phyloP scores from a whole-genome alignment of 2,113 vertebrate species.

The Nothobranchius furzeri region DNA sequence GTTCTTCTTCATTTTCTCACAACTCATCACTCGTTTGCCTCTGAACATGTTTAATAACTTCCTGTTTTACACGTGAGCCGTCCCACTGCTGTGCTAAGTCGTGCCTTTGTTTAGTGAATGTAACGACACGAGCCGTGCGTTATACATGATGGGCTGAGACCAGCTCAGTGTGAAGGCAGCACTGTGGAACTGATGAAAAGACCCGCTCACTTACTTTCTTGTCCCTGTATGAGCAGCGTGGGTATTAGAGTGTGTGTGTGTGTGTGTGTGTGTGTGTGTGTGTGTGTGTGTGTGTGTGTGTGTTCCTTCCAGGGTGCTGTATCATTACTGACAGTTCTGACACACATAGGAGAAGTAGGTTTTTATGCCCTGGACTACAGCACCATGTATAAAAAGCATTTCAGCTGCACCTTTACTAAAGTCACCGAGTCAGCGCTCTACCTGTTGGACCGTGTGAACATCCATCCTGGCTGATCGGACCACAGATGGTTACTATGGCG shows the following conservation, averaged over 20 bases:
- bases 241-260: slow-evolving; percentile 10
- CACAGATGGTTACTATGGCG: neutral
- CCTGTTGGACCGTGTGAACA: neutral
- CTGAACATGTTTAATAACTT: slow-evolving; percentile 31
- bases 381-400: slow-evolving; percentile 15
- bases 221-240: slow-evolving; percentile 21
- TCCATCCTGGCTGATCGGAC: neutral
- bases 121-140: slow-evolving; percentile 53
- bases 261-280: slow-evolving; percentile 1
- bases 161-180: slow-evolving; percentile 53
- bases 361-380: slow-evolving; percentile 35
- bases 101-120: slow-evolving; percentile 61
- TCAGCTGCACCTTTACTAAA: slow-evolving; percentile 13
- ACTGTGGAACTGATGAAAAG: slow-evolving; percentile 74
- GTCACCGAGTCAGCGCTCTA: slow-evolving; percentile 4
- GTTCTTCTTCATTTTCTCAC: slow-evolving; percentile 12
- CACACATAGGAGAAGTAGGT: slow-evolving; percentile 50
- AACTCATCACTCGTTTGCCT: slow-evolving; percentile 14
- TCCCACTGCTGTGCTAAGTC: slow-evolving; percentile 38
- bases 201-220: slow-evolving; percentile 59
- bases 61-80: slow-evolving; percentile 34
- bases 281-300: slow-evolving; percentile 14
- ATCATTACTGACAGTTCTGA: slow-evolving; percentile 60
- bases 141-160: slow-evolving; percentile 64
- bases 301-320: slow-evolving; percentile 53